Evolutionary conservation across 2,888 invertebrate species (phyloP).

Genomic region (Pilophorus perplexus): DNA sequence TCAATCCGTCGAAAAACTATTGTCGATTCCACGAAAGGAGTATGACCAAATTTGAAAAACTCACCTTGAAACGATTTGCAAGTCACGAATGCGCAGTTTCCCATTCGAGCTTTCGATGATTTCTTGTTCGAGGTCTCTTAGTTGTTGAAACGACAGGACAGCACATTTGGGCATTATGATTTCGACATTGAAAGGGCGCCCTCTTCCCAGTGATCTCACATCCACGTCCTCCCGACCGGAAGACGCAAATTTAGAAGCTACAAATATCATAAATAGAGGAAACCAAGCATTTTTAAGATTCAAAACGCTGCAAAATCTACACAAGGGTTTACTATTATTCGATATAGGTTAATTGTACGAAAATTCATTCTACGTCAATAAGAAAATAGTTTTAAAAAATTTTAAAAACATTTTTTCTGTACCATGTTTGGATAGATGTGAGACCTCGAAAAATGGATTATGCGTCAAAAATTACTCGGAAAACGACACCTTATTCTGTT

Average conservation of each 20-base stretch:
- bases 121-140: slow-evolving; percentile 59
- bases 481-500: no score
- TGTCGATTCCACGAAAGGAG: neutral
- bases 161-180: slow-evolving; percentile 65
- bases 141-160: slow-evolving; percentile 56
- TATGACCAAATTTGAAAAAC: neutral
- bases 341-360: no score
- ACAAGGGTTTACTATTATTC: no score
- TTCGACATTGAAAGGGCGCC: slow-evolving; percentile 91
- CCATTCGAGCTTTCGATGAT: slow-evolving; percentile 56
- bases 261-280: neutral
- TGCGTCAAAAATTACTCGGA: no score
- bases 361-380: no score
- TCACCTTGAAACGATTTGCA: slow-evolving; percentile 65
- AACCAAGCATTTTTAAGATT: no score
- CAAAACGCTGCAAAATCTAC: no score
- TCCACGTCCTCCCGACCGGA: slow-evolving; percentile 97
- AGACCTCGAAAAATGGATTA: no score
- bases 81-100: slow-evolving; percentile 59
- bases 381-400: neutral
- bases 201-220: slow-evolving; percentile 86
- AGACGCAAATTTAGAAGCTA: slow-evolving; percentile 65
- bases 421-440: no score
- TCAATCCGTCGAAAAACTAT: no score
- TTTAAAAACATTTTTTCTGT: no score